Conservation (phyloP, 1,140 invertebrate genomes). For the Prorops nasuta region DNA sequence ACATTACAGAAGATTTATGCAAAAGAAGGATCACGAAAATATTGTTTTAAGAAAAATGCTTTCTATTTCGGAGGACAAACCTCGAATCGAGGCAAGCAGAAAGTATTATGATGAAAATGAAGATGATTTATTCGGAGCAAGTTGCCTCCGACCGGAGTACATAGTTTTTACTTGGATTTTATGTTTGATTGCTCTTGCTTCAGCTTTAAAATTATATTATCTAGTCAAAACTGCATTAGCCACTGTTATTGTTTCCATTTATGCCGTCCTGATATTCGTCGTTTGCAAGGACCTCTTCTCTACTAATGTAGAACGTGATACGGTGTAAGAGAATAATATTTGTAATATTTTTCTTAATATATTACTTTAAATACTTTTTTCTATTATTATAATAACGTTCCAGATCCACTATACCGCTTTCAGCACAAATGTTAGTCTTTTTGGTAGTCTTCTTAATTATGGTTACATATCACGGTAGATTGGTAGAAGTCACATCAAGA, state of each 20-base stretch:
- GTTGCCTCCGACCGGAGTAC: slow-evolving; percentile 77
- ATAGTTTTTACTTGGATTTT: slow-evolving; percentile 91
- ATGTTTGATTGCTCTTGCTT: slow-evolving; percentile 85
- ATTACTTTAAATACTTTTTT: slow-evolving; percentile 22
- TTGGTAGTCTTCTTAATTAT: slow-evolving; percentile 80
- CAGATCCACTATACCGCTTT: slow-evolving; percentile 61
- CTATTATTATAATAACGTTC: slow-evolving; percentile 9
- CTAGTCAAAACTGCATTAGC: slow-evolving; percentile 84
- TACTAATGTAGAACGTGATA: slow-evolving; percentile 9
- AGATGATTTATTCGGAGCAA: too few relatives aligned
- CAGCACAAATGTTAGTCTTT: slow-evolving; percentile 77
- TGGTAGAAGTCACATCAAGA: slow-evolving; percentile 85
- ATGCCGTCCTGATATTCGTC: slow-evolving; percentile 68
- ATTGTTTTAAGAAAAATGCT: slow-evolving; percentile 28
- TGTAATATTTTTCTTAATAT: slow-evolving; percentile 5
- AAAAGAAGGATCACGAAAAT: slow-evolving; percentile 13
- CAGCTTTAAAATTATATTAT: slow-evolving; percentile 91
- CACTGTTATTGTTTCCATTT: slow-evolving; percentile 70
- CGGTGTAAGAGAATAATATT: not conserved
- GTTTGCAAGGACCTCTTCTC: slow-evolving; percentile 53
- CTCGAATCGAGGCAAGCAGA: too few relatives aligned
- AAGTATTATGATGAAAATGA: too few relatives aligned
- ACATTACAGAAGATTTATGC: slow-evolving; percentile 27
- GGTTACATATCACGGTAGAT: slow-evolving; percentile 86
- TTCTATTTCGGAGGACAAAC: slow-evolving; percentile 13